phyloP scores from a whole-genome alignment of 2,113 vertebrate genomes.

The Meriones unguiculatus region DNA sequence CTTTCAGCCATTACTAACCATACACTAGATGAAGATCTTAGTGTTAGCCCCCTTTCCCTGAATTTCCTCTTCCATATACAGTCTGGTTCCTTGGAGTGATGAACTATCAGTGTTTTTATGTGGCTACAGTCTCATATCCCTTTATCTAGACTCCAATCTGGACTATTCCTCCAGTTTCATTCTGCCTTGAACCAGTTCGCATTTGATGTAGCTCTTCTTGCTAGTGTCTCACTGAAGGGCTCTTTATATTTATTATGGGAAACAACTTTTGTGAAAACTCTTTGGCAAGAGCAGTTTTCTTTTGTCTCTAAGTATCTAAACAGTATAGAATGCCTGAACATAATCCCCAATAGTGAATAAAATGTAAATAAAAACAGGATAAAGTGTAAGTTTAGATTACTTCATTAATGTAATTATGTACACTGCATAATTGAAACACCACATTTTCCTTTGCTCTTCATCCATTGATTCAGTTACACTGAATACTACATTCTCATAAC shows the following conservation, averaged over 20 bases:
- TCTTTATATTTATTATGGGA: not conserved
- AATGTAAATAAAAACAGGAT: constrained; percentile 54
- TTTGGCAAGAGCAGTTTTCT: not conserved
- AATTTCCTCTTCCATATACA: not conserved
- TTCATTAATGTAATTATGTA: constrained; percentile 61
- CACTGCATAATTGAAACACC: constrained; percentile 24
- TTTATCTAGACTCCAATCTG: not conserved
- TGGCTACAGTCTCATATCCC: not conserved
- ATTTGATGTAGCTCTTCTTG: not conserved
- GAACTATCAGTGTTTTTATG: not conserved
- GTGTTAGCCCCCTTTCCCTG: not conserved
- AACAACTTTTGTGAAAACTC: not conserved
- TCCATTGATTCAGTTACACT: constrained; percentile 40
- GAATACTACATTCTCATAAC: constrained; percentile 46
- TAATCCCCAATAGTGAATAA: constrained; percentile 2
- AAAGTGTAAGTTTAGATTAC: constrained; percentile 24
- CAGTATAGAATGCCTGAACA: not conserved
- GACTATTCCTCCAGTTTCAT: not conserved
- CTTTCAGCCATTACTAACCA: not conserved
- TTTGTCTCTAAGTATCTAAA: constrained; percentile 16
- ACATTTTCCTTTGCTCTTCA: constrained; percentile 53
- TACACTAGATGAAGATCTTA: not conserved
- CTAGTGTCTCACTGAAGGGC: not conserved
- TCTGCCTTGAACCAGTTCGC: not conserved
- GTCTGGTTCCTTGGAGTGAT: not conserved